These are phyloP conservation scores for Tapirus indicus DNA, from an alignment of 2,797 vertebrate genomes.

Conservation along the genomic window DNA sequence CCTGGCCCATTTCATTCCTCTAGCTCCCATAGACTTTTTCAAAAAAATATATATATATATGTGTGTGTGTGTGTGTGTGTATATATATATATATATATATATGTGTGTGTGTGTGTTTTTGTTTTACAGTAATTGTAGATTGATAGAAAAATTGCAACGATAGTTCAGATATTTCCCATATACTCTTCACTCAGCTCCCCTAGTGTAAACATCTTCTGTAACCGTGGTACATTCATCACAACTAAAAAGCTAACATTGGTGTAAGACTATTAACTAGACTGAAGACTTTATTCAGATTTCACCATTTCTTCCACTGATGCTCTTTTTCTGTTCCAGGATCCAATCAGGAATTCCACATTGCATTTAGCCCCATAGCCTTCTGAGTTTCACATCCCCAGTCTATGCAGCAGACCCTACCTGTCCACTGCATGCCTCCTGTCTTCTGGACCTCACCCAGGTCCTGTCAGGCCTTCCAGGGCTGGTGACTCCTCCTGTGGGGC, in stretches of 20 bases:
- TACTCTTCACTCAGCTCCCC: not conserved
- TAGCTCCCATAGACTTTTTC: not conserved
- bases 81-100: too few relatives aligned
- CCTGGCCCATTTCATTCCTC: not conserved
- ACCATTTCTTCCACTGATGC: not conserved
- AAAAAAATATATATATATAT: too few relatives aligned
- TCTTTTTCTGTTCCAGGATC: not conserved
- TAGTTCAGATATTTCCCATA: not conserved
- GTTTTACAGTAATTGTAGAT: not conserved
- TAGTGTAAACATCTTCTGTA: not conserved
- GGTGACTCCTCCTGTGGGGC: not conserved
- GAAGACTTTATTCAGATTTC: not conserved
- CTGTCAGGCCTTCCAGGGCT: not conserved
- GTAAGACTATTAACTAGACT: not conserved
- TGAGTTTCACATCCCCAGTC: not conserved
- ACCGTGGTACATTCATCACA: not conserved
- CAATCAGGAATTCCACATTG: not conserved
- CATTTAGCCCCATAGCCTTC: not conserved
- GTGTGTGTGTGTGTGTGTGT: too few relatives aligned
- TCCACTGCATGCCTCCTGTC: not conserved
- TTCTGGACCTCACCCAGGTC: not conserved
- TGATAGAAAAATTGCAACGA: not conserved
- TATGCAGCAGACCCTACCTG: not conserved
- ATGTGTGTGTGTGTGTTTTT: too few relatives aligned
- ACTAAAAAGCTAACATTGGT: not conserved